A percentile compares a stretch with the other conserved stretches of the same genome.
These are phyloP conservation scores for Erythrocercus mccallii DNA, from an alignment of 2,113 vertebrate genomes.

Conservation along the genomic window DNA sequence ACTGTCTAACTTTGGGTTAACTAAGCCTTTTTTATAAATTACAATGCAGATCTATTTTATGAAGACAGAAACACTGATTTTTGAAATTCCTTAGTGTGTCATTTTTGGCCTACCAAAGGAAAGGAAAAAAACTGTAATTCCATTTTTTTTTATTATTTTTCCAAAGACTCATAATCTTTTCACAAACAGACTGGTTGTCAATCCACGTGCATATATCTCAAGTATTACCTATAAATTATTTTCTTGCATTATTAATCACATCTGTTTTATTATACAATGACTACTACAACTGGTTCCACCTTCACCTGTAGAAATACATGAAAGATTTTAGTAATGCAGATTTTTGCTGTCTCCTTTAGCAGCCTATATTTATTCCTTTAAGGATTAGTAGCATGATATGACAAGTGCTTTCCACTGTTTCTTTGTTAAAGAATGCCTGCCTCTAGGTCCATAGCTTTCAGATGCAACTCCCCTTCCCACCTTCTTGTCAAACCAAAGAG, in stretches of 20 bases:
- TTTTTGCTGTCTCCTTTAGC: slow-evolving; percentile 55
- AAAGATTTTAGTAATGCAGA: slow-evolving; percentile 58
- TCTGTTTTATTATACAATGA: slow-evolving; percentile 33
- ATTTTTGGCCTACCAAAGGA: not conserved
- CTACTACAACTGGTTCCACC: slow-evolving; percentile 36
- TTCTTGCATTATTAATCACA: slow-evolving; percentile 41
- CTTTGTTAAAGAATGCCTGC: slow-evolving; percentile 31
- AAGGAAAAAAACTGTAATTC: not conserved
- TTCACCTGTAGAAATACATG: slow-evolving; percentile 45
- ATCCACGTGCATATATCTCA: not conserved
- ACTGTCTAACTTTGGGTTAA: not conserved
- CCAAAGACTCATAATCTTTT: not conserved
- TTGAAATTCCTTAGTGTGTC: not conserved
- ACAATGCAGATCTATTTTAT: not conserved
- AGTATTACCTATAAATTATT: slow-evolving; percentile 48
- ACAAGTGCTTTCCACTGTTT: slow-evolving; percentile 45
- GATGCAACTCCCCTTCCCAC: not conserved
- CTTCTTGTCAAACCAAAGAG: slow-evolving; percentile 1
- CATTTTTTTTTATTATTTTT: not conserved
- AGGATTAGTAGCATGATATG: slow-evolving; percentile 57
- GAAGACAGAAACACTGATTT: not conserved
- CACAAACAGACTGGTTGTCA: not conserved
- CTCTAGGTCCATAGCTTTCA: slow-evolving; percentile 31
- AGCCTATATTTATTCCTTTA: slow-evolving; percentile 60
- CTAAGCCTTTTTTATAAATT: not conserved